These are phyloP conservation scores for Periophthalmus magnuspinnatus DNA, from an alignment of 2,797 vertebrate species.

Conservation along the genomic window DNA sequence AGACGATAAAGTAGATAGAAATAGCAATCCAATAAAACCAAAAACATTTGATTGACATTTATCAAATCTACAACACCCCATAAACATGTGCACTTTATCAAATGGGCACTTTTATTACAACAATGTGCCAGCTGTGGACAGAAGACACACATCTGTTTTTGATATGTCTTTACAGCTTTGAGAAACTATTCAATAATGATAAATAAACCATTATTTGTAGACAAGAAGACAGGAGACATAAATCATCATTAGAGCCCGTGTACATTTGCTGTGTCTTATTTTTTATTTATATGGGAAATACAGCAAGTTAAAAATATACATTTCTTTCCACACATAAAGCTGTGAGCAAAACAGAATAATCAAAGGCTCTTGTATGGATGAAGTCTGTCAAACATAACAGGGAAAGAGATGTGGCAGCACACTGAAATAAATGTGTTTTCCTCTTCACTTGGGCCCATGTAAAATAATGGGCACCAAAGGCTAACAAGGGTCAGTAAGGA, in stretches of 20 bases:
- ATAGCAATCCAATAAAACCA: slow-evolving; percentile 18
- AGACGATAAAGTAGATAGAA: slow-evolving; percentile 10
- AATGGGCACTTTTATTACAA: not conserved
- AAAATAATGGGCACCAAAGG: slow-evolving; percentile 47
- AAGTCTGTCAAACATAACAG: slow-evolving; percentile 40
- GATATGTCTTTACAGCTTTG: not conserved
- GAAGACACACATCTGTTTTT: not conserved
- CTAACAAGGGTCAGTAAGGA: slow-evolving; percentile 67
- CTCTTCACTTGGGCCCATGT: slow-evolving; percentile 50
- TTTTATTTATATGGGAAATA: not conserved
- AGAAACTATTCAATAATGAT: not conserved
- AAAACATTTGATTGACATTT: not conserved
- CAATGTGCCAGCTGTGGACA: not conserved
- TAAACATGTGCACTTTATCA: not conserved
- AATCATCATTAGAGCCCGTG: not conserved
- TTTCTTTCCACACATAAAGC: slow-evolving; percentile 24
- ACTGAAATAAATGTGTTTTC: slow-evolving; percentile 51
- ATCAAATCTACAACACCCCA: not conserved
- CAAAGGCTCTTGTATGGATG: slow-evolving; percentile 36
- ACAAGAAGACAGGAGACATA: not conserved
- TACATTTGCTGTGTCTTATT: no score
- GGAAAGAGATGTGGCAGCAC: slow-evolving; percentile 25
- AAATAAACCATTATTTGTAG: slow-evolving; percentile 2
- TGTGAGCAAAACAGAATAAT: slow-evolving; percentile 30
- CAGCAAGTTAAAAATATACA: not conserved